Conservation (phyloP, 2,113 vertebrate genomes). For the Centropus bengalensis region DNA sequence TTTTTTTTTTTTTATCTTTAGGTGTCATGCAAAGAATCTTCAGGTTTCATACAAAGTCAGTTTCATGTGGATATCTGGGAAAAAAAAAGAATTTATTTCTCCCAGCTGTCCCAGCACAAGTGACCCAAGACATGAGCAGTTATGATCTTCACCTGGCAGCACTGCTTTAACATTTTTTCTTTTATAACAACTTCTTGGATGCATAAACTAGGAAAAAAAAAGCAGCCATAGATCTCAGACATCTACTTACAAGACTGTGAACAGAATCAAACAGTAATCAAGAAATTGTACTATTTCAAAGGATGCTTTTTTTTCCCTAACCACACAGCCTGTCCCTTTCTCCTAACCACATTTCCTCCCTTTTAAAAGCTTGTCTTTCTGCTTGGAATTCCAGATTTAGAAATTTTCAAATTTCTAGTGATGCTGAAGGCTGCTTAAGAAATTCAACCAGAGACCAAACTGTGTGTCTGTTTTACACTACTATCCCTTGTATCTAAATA, state of each 20-base stretch:
- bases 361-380: background rate
- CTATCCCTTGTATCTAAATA: background rate
- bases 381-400: background rate
- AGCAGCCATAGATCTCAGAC: background rate
- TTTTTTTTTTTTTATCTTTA: background rate
- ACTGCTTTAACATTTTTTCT: background rate
- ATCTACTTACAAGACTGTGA: background rate
- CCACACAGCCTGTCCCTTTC: background rate
- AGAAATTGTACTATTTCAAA: background rate
- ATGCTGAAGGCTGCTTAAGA: background rate
- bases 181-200: background rate
- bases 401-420: background rate
- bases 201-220: background rate
- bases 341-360: background rate
- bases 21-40: background rate
- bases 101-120: background rate
- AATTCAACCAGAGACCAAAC: background rate
- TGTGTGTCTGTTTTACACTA: background rate
- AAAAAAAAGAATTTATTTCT: background rate
- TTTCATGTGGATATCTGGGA: background rate
- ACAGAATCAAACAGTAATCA: background rate
- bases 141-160: background rate
- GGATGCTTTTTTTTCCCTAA: background rate
- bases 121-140: background rate
- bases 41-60: background rate